These are phyloP conservation scores for Megaceryle torquata DNA, from an alignment of 2,113 vertebrate species.

Conservation along the genomic window DNA sequence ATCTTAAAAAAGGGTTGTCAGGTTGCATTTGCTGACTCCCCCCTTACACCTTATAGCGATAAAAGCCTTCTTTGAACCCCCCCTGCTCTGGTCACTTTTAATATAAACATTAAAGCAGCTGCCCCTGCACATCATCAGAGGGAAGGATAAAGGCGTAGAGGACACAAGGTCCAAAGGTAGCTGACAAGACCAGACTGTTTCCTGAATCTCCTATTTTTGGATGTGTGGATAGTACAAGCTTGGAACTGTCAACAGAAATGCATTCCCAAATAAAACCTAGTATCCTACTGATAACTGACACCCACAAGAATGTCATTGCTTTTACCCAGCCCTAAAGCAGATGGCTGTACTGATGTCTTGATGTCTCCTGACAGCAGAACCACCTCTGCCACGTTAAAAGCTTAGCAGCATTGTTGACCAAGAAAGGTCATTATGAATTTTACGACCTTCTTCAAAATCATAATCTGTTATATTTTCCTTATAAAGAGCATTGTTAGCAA, in stretches of 20 bases:
- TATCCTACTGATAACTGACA: neutral
- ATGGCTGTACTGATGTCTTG: neutral
- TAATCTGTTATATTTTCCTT: neutral
- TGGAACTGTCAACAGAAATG: neutral
- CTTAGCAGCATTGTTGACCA: neutral
- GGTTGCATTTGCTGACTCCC: neutral
- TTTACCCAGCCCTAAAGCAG: neutral
- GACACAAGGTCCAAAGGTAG: neutral
- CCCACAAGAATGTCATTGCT: rapidly evolving
- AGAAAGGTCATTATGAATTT: neutral
- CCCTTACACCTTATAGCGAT: rapidly evolving
- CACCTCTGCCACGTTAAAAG: neutral
- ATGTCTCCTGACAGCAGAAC: neutral
- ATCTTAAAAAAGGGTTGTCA: neutral
- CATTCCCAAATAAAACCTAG: neutral
- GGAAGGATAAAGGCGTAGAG: neutral
- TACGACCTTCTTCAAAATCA: neutral
- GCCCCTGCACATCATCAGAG: neutral
- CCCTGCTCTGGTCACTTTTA: neutral
- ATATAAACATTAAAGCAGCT: neutral
- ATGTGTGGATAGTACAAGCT: neutral
- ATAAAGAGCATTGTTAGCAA: neutral
- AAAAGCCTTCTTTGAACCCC: neutral
- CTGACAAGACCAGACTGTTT: neutral
- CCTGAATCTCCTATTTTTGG: neutral